Base-by-base conservation (phyloP, 2,797 vertebrate species). In the Luscinia megarhynchos region DNA sequence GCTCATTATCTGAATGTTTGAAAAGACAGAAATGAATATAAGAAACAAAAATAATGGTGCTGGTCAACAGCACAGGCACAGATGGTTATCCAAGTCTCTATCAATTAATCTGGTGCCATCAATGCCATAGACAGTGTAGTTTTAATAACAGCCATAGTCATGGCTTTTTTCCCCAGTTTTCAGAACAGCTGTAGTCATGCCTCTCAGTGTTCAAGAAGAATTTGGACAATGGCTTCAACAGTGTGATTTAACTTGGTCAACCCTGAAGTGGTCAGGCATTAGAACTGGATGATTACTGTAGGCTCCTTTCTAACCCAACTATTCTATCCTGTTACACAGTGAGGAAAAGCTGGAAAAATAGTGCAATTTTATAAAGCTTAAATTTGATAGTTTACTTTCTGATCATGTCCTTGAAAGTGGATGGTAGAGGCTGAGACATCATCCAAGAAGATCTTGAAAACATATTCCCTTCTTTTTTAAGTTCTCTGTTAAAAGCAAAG, bases 1-100 rank as follows among this genome's bases (percentile, higher is more conserved):
- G 50, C 51, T 96, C 46, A 64, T 95, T 91, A 78, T 89, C 59
- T 90, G 40, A 51, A 76, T 74, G 77, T 38, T 88, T 82, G 27
- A 70, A 87, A 91, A 73, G 57, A 68, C 55, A 55, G 55, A 53
- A 76, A 66, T 84, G 51, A 93, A 69, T 72, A 48, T 26, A 15
- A 62, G n/a, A 73, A 87, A 91, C n/a, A 90, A 94, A 89, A 74
- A 59, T 32, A 59, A 9, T 38, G 34, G 12, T 81, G 17, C 69
- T 76, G 32, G 53, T 89, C 80, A 79, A 53, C 8, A n/a, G 80
- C 61, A 54, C 41, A 57, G 43, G 29, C 53, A 77, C 53, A 88
- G 55, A 29, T 38, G 18, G 32, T 83, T 92, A 27, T 55, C 22
- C 5, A 54, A 55, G 34, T 58, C 11, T 10, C 50, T 74, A 24